Conservation (phyloP, 92 coral and sea anemone species). For the Epizoanthus scotinus region DNA sequence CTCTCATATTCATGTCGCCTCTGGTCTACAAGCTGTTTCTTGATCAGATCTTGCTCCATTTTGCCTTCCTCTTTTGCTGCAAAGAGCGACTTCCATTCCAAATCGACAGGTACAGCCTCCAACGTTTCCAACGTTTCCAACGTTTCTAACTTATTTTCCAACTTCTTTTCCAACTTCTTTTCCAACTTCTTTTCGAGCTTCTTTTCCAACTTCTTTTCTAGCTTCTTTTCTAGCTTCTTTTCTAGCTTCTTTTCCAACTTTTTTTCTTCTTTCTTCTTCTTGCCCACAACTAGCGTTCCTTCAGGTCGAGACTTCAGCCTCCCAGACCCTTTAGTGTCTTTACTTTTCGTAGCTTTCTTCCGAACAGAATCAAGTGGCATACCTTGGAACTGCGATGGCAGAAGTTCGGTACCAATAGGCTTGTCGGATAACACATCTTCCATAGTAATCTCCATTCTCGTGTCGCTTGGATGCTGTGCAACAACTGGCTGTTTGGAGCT, state of each 20-base stretch:
- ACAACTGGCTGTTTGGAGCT: constrained; percentile 2
- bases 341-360: constrained; percentile 28
- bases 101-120: constrained; percentile 4
- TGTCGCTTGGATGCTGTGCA: neutral
- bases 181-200: constrained; percentile 21
- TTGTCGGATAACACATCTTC: constrained; percentile 36
- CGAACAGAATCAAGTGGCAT: constrained; percentile 31
- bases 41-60: constrained; percentile 66
- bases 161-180: constrained; percentile 15
- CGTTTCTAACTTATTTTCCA: too few species aligned
- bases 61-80: constrained; percentile 5
- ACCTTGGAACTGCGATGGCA: constrained; percentile 38
- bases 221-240: too few species aligned
- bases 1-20: constrained; percentile 80
- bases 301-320: constrained; percentile 21
- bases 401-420: constrained; percentile 32
- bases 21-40: constrained; percentile 68
- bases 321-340: constrained; percentile 27
- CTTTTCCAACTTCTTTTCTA: constrained; percentile 18
- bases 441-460: constrained; percentile 27
- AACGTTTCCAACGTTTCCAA: neutral
- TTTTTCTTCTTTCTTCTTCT: constrained; percentile 37
- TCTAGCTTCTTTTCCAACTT: constrained; percentile 7
- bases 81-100: constrained; percentile 30
- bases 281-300: neutral